phyloP scores from a whole-genome alignment of 2,113 vertebrate genomes.

The Vombatus ursinus region DNA sequence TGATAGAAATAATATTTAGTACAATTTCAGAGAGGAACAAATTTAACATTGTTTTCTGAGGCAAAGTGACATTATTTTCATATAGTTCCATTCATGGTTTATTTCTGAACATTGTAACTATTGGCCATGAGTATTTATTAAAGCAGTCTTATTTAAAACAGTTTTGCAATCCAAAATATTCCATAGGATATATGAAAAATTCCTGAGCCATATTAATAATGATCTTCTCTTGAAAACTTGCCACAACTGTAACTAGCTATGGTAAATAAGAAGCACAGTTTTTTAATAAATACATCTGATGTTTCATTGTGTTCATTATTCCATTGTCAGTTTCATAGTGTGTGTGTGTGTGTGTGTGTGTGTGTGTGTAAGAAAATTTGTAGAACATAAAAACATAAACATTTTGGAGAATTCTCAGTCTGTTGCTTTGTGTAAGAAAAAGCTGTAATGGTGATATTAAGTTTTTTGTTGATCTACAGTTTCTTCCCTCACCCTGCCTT shows the following conservation, averaged over 20 bases:
- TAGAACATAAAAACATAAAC: too few relatives aligned
- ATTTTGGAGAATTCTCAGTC: too few relatives aligned
- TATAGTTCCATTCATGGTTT: not conserved
- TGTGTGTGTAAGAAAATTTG: too few relatives aligned
- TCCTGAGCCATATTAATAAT: conserved; percentile 10
- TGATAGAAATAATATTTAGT: not conserved
- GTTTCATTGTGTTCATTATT: not conserved
- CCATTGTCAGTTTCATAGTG: not conserved
- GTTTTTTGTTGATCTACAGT: not conserved
- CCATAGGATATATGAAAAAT: not conserved
- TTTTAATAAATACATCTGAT: not conserved
- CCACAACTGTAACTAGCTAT: not conserved
- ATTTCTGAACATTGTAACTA: accelerated
- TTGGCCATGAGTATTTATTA: accelerated
- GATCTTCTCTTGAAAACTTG: conserved; percentile 5
- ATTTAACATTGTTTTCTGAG: not conserved
- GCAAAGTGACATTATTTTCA: not conserved
- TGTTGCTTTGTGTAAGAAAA: not conserved
- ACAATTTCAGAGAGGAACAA: not conserved
- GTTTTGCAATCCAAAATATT: not conserved
- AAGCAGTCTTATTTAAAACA: not conserved
- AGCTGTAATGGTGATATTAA: not conserved
- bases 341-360: not conserved
- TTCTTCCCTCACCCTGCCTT: too few relatives aligned
- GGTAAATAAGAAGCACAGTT: not conserved